These are phyloP conservation scores for Diarsia mendica DNA, from an alignment of 2,888 invertebrate species.

Conservation along the genomic window DNA sequence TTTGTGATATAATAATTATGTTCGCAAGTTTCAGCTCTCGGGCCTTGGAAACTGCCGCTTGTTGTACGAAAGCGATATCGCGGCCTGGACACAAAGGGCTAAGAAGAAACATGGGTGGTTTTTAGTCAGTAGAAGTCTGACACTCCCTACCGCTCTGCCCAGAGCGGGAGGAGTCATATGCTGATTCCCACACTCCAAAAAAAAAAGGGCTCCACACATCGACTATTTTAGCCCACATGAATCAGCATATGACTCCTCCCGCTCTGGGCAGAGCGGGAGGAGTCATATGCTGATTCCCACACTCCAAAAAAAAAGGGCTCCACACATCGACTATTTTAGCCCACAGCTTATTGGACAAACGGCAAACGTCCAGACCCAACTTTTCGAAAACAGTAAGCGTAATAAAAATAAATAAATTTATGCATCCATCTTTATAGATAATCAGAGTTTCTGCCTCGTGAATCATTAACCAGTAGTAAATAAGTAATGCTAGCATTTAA, in stretches of 20 bases:
- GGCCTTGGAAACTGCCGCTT: not conserved
- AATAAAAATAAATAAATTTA: not conserved
- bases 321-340: not conserved
- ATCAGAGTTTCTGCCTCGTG: not conserved
- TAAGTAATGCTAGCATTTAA: slow-evolving; percentile 24
- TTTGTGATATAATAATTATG: no score
- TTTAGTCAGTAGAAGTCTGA: no score
- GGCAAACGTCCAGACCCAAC: not conserved
- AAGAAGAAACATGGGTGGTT: no score
- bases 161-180: no score
- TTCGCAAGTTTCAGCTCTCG: not conserved
- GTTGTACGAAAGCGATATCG: no score
- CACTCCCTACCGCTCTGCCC: no score
- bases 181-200: no score
- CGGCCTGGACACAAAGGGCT: no score
- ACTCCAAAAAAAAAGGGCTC: not conserved
- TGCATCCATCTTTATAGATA: slow-evolving; percentile 2
- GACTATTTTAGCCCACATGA: not conserved
- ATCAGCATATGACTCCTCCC: no score
- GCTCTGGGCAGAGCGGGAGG: no score
- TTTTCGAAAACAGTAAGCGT: not conserved
- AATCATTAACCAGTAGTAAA: slow-evolving; percentile 39
- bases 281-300: no score
- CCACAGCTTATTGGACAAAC: not conserved
- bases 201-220: no score